These are phyloP conservation scores for Brachymystax lenok DNA, from an alignment of 2,797 vertebrate genomes.

Conservation along the genomic window DNA sequence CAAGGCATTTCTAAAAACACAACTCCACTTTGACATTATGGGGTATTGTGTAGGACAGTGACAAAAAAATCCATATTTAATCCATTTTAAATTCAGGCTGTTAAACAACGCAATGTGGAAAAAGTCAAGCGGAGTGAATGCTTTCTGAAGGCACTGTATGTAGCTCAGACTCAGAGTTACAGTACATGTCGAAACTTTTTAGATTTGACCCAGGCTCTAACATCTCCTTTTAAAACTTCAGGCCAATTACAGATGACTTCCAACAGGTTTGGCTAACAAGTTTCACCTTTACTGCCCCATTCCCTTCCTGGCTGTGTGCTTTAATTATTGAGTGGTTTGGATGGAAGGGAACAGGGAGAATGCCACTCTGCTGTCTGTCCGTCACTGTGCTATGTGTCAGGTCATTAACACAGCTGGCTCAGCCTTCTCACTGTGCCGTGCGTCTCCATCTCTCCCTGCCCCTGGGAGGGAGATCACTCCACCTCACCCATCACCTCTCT, in stretches of 20 bases:
- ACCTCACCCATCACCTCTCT: constrained; percentile 6
- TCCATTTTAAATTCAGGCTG: too few relatives aligned
- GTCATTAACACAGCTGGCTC: constrained; percentile 45
- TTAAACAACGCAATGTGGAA: too few relatives aligned
- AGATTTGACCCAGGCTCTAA: background rate
- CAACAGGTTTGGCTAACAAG: constrained; percentile 63
- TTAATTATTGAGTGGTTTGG: constrained; percentile 40
- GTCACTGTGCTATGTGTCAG: constrained; percentile 31
- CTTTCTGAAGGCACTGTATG: background rate
- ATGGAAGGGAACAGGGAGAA: constrained; percentile 25
- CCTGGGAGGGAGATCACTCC: constrained; percentile 1
- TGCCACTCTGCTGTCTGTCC: background rate
- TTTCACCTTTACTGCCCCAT: constrained; percentile 67
- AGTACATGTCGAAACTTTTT: background rate
- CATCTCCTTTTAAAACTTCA: constrained; percentile 14
- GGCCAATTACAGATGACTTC: constrained; percentile 69
- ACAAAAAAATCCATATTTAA: too few relatives aligned
- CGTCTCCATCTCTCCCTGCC: constrained; percentile 12
- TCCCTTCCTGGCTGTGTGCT: constrained; percentile 22
- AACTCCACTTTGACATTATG: too few relatives aligned
- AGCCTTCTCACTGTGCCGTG: background rate
- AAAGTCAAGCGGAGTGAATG: too few relatives aligned
- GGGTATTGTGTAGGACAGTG: too few relatives aligned
- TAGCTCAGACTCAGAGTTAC: background rate
- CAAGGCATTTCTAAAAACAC: too few relatives aligned